phyloP scores from a whole-genome alignment of 2,113 vertebrate species.

The Manacus vitellinus region DNA sequence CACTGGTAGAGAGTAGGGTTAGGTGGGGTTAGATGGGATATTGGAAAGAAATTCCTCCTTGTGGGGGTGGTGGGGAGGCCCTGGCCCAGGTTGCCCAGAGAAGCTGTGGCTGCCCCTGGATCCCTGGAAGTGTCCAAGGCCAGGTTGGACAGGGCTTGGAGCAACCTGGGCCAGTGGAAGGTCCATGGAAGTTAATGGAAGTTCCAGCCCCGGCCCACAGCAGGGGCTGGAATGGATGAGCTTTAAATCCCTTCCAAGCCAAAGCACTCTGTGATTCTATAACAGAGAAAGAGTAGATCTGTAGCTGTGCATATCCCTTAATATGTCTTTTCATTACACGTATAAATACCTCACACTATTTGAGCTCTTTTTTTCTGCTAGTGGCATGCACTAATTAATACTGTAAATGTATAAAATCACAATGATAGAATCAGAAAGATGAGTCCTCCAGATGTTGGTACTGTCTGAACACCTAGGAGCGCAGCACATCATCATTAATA shows the following conservation, averaged over 20 bases:
- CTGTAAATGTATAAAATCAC: neutral
- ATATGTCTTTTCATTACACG: neutral
- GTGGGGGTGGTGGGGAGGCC: neutral
- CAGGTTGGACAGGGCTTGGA: neutral
- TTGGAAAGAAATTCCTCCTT: neutral
- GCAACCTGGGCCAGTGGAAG: neutral
- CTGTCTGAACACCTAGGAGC: neutral
- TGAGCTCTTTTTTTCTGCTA: neutral
- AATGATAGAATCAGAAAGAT: neutral
- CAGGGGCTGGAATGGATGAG: rapidly evolving
- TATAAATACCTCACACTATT: neutral
- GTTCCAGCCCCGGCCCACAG: no score
- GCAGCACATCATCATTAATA: neutral
- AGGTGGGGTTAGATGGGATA: rapidly evolving
- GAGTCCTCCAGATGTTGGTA: neutral
- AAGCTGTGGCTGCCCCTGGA: neutral
- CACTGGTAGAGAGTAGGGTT: neutral
- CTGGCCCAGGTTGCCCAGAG: neutral
- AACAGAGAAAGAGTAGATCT: neutral
- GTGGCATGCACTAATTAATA: neutral
- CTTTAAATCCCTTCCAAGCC: neutral
- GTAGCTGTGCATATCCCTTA: neutral
- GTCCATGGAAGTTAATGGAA: no score
- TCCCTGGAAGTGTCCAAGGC: neutral
- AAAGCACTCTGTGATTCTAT: no score